These are phyloP conservation scores for Trypoxylon attenuatum DNA, from an alignment of 2,888 invertebrate genomes.

Conservation along the genomic window DNA sequence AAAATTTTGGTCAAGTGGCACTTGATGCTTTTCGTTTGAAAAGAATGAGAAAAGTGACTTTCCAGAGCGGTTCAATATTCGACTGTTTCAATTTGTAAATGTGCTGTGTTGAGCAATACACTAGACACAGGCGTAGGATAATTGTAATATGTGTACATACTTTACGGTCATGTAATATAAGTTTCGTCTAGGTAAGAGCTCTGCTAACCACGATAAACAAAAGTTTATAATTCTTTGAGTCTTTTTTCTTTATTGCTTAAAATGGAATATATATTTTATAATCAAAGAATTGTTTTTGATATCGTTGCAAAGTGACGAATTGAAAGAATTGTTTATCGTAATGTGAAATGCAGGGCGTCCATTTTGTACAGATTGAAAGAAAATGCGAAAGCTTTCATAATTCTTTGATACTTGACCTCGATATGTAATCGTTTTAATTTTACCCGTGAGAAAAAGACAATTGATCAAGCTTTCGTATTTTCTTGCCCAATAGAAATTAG, in stretches of 20 bases:
- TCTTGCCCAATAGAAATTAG: slow-evolving; percentile 16
- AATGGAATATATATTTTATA: no score
- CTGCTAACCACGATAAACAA: not conserved
- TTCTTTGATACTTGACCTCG: no score
- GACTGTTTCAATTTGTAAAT: slow-evolving; percentile 47
- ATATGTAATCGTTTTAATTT: no score
- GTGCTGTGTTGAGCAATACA: slow-evolving; percentile 43
- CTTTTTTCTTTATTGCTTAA: no score
- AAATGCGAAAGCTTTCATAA: not conserved
- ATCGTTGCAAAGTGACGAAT: no score
- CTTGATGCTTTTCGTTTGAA: no score
- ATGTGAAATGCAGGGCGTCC: not conserved
- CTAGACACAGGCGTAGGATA: slow-evolving; percentile 50
- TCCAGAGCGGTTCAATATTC: no score
- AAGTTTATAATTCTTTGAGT: not conserved
- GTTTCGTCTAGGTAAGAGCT: slow-evolving; percentile 33
- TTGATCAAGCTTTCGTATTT: no score
- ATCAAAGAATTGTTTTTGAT: no score
- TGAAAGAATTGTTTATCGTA: no score
- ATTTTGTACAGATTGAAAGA: not conserved
- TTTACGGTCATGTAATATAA: slow-evolving; percentile 25
- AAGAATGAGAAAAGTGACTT: slow-evolving; percentile 30
- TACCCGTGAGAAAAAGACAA: no score
- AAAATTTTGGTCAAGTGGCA: no score
- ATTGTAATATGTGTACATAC: slow-evolving; percentile 46